Conservation (phyloP, 2,113 vertebrate genomes). For the Centrocercus urophasianus region DNA sequence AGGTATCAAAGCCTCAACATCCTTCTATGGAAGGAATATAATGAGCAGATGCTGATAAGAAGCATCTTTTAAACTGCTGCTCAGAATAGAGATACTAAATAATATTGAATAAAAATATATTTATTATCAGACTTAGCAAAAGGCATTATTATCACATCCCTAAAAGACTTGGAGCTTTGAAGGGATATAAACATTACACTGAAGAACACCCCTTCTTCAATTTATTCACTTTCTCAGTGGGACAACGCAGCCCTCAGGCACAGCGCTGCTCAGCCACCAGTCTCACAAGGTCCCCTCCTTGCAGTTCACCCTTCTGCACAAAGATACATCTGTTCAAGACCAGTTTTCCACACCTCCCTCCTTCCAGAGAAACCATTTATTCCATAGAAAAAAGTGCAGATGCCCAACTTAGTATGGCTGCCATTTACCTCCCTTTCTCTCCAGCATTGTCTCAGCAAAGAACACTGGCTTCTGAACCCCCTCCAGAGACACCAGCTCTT, state of each 20-base stretch:
- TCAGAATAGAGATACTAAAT: not conserved
- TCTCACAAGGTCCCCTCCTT: not conserved
- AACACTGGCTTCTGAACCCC: not conserved
- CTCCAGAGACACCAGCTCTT: not conserved
- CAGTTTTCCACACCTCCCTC: not conserved
- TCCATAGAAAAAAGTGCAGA: not conserved
- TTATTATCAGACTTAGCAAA: not conserved
- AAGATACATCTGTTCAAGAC: not conserved
- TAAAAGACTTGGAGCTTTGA: not conserved
- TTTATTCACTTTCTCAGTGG: not conserved
- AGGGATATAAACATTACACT: not conserved
- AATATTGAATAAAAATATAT: not conserved
- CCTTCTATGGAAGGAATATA: not conserved
- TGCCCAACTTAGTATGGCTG: not conserved
- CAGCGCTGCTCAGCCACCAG: not conserved
- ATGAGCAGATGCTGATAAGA: not conserved
- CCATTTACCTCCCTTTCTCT: not conserved
- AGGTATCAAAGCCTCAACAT: not conserved
- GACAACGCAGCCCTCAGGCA: fast-evolving
- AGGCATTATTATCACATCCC: not conserved
- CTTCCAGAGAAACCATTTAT: not conserved
- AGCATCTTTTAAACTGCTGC: not conserved
- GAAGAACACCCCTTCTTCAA: not conserved
- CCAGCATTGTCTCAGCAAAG: not conserved
- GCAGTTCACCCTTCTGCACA: not conserved